These are phyloP conservation scores for Nycticebus coucang DNA, from an alignment of 2,113 vertebrate species.

Conservation along the genomic window DNA sequence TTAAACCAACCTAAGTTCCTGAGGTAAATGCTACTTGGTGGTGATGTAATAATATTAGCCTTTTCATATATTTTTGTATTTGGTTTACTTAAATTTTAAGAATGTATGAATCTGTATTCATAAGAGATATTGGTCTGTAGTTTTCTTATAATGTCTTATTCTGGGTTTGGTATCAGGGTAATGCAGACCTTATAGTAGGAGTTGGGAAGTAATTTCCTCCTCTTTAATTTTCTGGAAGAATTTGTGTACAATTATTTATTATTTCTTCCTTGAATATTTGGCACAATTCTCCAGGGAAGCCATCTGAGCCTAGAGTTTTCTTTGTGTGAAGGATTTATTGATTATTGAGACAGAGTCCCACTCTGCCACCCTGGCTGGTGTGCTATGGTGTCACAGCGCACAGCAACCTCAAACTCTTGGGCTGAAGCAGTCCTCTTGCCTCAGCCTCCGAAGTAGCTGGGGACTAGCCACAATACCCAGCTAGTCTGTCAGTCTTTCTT, in stretches of 20 bases:
- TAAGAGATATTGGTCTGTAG: background rate
- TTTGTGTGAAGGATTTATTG: background rate
- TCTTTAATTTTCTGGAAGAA: background rate
- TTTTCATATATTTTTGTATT: background rate
- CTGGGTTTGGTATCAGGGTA: background rate
- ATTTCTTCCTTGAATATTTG: background rate
- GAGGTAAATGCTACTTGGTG: background rate
- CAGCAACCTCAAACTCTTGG: too few relatives aligned
- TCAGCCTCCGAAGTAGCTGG: too few relatives aligned
- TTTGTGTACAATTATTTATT: background rate
- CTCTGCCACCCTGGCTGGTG: too few relatives aligned
- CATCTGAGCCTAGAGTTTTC: background rate
- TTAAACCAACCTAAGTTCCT: background rate
- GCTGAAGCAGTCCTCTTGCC: too few relatives aligned
- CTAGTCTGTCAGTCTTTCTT: too few relatives aligned
- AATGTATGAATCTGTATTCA: background rate
- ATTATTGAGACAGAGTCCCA: too few relatives aligned
- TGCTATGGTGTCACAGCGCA: too few relatives aligned
- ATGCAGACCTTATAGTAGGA: background rate
- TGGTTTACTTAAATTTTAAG: background rate
- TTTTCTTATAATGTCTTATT: background rate
- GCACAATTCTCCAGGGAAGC: background rate
- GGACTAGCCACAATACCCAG: too few relatives aligned
- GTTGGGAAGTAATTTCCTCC: background rate
- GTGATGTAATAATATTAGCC: background rate